Evolutionary conservation across 2,797 vertebrate genomes (phyloP).

Genomic region (Sylvilagus floridanus): DNA sequence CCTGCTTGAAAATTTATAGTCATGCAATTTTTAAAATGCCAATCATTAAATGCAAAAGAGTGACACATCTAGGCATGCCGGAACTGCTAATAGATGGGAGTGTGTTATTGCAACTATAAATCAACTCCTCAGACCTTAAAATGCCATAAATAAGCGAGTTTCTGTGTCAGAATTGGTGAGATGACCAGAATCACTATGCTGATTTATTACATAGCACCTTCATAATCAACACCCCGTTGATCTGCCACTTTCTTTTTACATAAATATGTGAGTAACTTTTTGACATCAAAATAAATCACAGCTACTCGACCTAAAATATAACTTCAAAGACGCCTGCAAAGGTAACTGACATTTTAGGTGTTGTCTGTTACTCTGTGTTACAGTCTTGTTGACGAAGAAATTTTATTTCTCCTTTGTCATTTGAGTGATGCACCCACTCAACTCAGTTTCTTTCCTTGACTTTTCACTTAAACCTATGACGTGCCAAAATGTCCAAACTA

Average conservation of each 20-base stretch:
- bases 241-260: slow-evolving; percentile 79
- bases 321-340: slow-evolving; percentile 50
- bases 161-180: slow-evolving; percentile 49
- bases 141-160: slow-evolving; percentile 76
- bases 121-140: slow-evolving; percentile 82
- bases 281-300: slow-evolving; percentile 74
- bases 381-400: slow-evolving; percentile 4
- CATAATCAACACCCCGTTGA: slow-evolving; percentile 68
- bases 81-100: slow-evolving; percentile 80
- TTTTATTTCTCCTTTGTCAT: slow-evolving; percentile 37
- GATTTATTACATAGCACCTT: slow-evolving; percentile 80
- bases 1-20: slow-evolving; percentile 77
- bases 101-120: slow-evolving; percentile 83
- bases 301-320: slow-evolving; percentile 45
- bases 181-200: slow-evolving; percentile 72
- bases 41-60: slow-evolving; percentile 68
- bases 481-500: slow-evolving; percentile 1
- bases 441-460: not conserved
- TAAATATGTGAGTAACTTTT: slow-evolving; percentile 83
- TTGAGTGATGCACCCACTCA: not conserved
- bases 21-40: slow-evolving; percentile 68
- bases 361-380: not conserved
- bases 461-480: not conserved
- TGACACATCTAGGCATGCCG: not conserved
- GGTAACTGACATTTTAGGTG: slow-evolving; percentile 23